Percentiles rank a stretch among this genome's conserved stretches.
Evolutionary conservation across 2,888 invertebrate genomes (phyloP).

Genomic region (Torymus auratus): DNA sequence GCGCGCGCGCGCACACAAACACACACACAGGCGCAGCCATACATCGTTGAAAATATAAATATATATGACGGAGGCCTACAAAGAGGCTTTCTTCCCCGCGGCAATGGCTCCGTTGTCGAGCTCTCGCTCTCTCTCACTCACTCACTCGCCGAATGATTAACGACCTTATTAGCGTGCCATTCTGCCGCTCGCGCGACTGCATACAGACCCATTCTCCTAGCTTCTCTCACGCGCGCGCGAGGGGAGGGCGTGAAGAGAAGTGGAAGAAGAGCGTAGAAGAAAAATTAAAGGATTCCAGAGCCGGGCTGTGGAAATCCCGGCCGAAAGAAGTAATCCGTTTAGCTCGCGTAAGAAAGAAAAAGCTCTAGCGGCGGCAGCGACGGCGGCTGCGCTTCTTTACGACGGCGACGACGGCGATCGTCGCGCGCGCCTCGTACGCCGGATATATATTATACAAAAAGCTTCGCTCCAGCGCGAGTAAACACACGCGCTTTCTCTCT

Average conservation of each 20-base stretch:
- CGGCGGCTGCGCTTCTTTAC: conserved; percentile 5
- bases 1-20: no score
- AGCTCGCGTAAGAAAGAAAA: conserved; percentile 22
- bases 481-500: no score
- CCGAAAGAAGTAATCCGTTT: conserved; percentile 46
- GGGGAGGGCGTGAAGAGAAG: no score
- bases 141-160: conserved; percentile 41
- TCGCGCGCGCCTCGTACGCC: no score
- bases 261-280: background rate
- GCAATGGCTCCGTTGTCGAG: conserved; percentile 13
- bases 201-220: background rate
- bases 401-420: background rate
- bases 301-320: conserved; percentile 13
- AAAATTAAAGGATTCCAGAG: conserved; percentile 47
- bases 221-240: no score
- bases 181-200: background rate
- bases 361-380: background rate
- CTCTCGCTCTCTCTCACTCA: background rate
- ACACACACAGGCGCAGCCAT: no score
- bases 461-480: no score
- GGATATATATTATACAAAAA: no score
- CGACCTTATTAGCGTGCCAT: conserved; percentile 40
- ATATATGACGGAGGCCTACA: no score
- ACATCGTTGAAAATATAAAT: no score
- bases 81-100: no score